These are phyloP conservation scores for Cheilosia urbana DNA, from an alignment of 2,888 invertebrate genomes.

Conservation along the genomic window DNA sequence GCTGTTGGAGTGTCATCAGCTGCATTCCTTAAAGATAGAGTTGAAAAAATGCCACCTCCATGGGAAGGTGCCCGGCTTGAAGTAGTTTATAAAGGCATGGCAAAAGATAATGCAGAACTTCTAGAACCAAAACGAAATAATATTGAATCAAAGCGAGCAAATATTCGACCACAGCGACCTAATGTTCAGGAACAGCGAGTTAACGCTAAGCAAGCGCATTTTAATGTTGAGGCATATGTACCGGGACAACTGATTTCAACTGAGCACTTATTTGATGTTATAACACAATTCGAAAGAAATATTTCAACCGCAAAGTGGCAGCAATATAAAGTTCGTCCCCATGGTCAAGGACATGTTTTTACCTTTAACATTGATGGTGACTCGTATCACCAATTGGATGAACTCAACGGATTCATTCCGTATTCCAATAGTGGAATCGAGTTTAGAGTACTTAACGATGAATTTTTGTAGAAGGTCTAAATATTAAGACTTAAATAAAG, in stretches of 20 bases:
- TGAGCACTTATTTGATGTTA: background rate
- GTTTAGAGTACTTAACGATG: slow-evolving; percentile 23
- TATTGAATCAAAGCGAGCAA: no score
- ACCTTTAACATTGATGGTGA: slow-evolving; percentile 6
- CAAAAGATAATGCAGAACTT: background rate
- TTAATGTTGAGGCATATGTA: slow-evolving; percentile 22
- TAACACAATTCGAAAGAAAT: slow-evolving; percentile 1
- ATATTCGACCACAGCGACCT: no score
- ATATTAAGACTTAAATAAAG: no score
- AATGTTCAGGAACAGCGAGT: no score
- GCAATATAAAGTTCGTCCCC: background rate
- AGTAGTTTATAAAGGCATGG: background rate
- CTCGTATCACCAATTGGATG: slow-evolving; percentile 13
- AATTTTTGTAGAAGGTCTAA: background rate
- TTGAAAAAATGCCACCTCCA: slow-evolving; percentile 32
- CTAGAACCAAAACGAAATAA: no score
- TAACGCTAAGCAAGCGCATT: no score
- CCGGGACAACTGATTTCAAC: background rate
- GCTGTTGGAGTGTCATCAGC: slow-evolving; percentile 23
- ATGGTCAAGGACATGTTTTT: slow-evolving; percentile 16
- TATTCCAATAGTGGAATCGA: slow-evolving; percentile 10
- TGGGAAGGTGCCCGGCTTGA: slow-evolving; percentile 31
- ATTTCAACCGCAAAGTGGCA: slow-evolving; percentile 1
- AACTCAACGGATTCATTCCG: slow-evolving; percentile 29
- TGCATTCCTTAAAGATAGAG: slow-evolving; percentile 22